Evolutionary conservation across 64 coral and sea anemone genomes (phyloP), one percentile per base, ranked within the genome.

Genomic region (Stichodactyla helianthus): DNA sequence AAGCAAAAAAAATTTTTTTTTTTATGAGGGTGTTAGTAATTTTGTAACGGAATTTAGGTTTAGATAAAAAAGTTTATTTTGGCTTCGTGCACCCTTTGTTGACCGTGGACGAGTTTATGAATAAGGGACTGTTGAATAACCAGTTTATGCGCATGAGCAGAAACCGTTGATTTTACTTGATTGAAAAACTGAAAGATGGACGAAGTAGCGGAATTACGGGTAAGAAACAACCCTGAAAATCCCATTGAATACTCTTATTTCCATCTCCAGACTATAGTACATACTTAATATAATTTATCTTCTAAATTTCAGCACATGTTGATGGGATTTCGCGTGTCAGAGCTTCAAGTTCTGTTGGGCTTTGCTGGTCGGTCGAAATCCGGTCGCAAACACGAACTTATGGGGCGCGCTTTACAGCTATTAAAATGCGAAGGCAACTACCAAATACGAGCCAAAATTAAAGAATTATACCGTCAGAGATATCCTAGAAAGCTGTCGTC

Each of bases 251-350:
- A 51, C 14, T 11, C 28, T 5, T 26, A 19, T 85, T n/a, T 59
- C 79, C n/a, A 23, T n/a, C 20, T 55, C 63, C 51, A 63, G 50
- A 67, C 53, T 25, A 84, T 82, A 53, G 6, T 5, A 16, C 14
- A 78, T 76, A 50, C 51, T 50, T 51, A 88, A 50, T 4, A 82
- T 28, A 56, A n/a, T 14, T 84, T 87, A 25, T 19, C 86, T 68
- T 31, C 86, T 62, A 54, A n/a, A 19, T 90, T 82, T 74, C 82
- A 99, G 97, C 97, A 99, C 74, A 99, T 99, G 97, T 77, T 99
- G 65, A 93, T 95, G 93, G 89, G 93, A 90, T 99, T 99, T 93
- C 93, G 97, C 17, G 97, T 99, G 57, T 94, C 97, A 8, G 97
- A 99, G 84, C 88, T 99, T 50, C 97, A 99, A 83, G 84, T 84